Conservation (phyloP, 2,888 invertebrate species). For the Cosmia pyralina region DNA sequence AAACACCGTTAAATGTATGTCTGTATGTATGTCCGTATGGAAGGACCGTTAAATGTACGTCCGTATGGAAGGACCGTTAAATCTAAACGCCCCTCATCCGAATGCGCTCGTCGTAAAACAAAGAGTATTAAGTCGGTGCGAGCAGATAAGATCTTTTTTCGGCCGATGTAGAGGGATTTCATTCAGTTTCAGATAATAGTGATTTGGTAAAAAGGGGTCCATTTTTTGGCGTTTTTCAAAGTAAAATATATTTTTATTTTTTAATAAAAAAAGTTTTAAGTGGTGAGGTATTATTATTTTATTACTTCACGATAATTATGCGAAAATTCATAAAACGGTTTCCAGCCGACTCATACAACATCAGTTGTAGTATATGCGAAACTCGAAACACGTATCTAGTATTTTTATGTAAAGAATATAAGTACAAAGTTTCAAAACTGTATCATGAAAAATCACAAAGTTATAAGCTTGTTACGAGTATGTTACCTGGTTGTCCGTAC, state of each 20-base stretch:
- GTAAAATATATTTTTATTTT: neutral
- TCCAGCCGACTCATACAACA: too few relatives aligned
- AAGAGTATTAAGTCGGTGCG: constrained; percentile 67
- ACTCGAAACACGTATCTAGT: too few relatives aligned
- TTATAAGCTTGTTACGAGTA: too few relatives aligned
- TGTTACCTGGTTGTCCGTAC: too few relatives aligned
- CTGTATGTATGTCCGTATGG: constrained; percentile 26
- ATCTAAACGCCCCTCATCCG: constrained; percentile 67
- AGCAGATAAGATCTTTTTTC: constrained; percentile 57
- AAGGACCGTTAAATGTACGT: constrained; percentile 66
- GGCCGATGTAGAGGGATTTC: constrained; percentile 30
- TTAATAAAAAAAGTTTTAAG: too few relatives aligned
- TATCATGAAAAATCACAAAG: too few relatives aligned
- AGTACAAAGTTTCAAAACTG: too few relatives aligned
- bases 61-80: constrained; percentile 63
- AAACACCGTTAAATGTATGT: too few relatives aligned
- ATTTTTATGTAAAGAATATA: too few relatives aligned
- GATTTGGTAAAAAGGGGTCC: constrained; percentile 17
- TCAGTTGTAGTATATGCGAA: too few relatives aligned
- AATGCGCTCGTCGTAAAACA: constrained; percentile 73
- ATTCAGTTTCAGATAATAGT: constrained; percentile 36
- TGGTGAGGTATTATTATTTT: too few relatives aligned
- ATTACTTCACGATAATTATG: neutral
- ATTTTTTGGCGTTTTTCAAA: neutral
- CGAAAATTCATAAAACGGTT: neutral